These are phyloP conservation scores for Bursaphelenchus okinawaensis DNA, from an alignment of 2,888 invertebrate species.

Conservation along the genomic window DNA sequence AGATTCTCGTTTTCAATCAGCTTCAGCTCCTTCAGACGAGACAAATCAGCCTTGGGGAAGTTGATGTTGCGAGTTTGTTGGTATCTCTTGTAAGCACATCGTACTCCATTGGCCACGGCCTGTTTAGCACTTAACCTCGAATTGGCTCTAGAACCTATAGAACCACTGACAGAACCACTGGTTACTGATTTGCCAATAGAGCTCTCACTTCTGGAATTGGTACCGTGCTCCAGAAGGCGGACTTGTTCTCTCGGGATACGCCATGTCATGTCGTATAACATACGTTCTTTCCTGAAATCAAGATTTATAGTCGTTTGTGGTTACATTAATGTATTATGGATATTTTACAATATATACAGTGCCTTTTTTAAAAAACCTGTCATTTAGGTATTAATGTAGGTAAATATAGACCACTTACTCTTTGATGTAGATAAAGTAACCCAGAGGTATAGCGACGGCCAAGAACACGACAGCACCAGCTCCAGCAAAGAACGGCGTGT, in stretches of 20 bases:
- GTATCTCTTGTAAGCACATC: slow-evolving; percentile 48
- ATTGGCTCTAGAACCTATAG: slow-evolving; percentile 43
- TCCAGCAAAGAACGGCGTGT: slow-evolving; percentile 39
- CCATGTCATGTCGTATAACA: slow-evolving; percentile 56
- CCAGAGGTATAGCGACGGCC: slow-evolving; percentile 33
- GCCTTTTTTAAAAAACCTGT: slow-evolving; percentile 6
- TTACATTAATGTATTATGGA: too few relatives aligned
- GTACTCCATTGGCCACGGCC: slow-evolving; percentile 51
- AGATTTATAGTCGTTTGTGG: too few relatives aligned
- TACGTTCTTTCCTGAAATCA: slow-evolving; percentile 43
- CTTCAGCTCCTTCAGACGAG: slow-evolving; percentile 50
- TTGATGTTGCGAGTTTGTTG: slow-evolving; percentile 48
- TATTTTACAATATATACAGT: too few relatives aligned
- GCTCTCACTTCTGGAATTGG: slow-evolving; percentile 39
- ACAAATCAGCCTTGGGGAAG: slow-evolving; percentile 46
- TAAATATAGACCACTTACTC: slow-evolving; percentile 42
- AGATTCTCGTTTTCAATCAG: slow-evolving; percentile 53
- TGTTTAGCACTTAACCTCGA: slow-evolving; percentile 49
- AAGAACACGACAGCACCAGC: slow-evolving; percentile 37
- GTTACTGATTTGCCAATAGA: slow-evolving; percentile 42
- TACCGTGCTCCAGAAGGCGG: slow-evolving; percentile 23
- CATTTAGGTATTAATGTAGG: too few relatives aligned
- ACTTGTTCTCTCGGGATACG: slow-evolving; percentile 49
- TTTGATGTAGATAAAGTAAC: slow-evolving; percentile 51
- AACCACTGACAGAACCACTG: slow-evolving; percentile 43